Conservation (phyloP, 1,140 invertebrate species). For the Sycobia sp. region DNA sequence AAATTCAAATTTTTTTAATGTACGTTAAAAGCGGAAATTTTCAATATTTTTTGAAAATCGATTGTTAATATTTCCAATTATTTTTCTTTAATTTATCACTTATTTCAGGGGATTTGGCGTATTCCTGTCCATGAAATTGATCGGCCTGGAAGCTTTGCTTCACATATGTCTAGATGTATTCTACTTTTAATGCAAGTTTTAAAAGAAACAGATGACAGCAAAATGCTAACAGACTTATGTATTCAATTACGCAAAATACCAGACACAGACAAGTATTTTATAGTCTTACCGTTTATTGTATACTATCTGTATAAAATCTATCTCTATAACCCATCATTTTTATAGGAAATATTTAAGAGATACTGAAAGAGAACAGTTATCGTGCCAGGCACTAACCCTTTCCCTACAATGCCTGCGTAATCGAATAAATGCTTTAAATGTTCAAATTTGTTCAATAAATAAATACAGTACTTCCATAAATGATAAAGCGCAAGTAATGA, state of each 20-base stretch:
- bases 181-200: slow-evolving; percentile 81
- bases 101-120: slow-evolving; percentile 92
- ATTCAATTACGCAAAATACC: slow-evolving; percentile 79
- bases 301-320: neutral
- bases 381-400: slow-evolving; percentile 75
- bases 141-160: slow-evolving; percentile 86
- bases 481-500: slow-evolving; percentile 57
- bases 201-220: slow-evolving; percentile 77
- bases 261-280: slow-evolving; percentile 77
- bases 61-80: neutral
- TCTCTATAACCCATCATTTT: slow-evolving; percentile 14
- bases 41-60: neutral
- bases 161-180: slow-evolving; percentile 87
- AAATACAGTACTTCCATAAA: slow-evolving; percentile 41
- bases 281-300: too few species aligned
- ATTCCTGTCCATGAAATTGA: slow-evolving; percentile 90
- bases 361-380: slow-evolving; percentile 76
- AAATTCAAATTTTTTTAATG: slow-evolving; percentile 87
- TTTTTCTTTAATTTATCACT: slow-evolving; percentile 34
- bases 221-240: slow-evolving; percentile 79
- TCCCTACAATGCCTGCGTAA: slow-evolving; percentile 68
- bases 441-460: slow-evolving; percentile 34
- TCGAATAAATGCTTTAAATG: slow-evolving; percentile 52
- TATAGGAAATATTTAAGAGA: slow-evolving; percentile 79
- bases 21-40: slow-evolving; percentile 56